phyloP scores from a whole-genome alignment of 2,113 vertebrate species.

The Micromys minutus region DNA sequence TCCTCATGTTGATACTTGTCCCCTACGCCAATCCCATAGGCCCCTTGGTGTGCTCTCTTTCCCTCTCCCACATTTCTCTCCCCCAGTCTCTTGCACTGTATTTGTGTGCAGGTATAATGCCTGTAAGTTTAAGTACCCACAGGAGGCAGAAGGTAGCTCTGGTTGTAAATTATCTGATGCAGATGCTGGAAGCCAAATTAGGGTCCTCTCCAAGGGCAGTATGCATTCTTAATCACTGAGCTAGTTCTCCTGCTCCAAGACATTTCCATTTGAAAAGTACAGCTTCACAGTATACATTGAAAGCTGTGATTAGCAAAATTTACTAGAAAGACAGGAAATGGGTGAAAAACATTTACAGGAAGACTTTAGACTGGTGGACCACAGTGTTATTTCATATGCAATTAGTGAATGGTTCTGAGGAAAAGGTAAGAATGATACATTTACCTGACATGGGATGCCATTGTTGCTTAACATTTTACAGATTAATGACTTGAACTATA shows the following conservation, averaged over 20 bases:
- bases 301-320: background rate
- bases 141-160: background rate
- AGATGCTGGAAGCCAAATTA: background rate
- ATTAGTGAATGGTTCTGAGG: background rate
- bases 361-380: background rate
- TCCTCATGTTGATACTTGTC: background rate
- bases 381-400: background rate
- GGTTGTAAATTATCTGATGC: background rate
- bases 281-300: background rate
- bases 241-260: background rate
- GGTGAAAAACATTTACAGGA: background rate
- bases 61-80: background rate
- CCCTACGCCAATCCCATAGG: accelerated
- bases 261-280: background rate
- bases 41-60: background rate
- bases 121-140: background rate
- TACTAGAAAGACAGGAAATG: background rate
- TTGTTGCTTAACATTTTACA: background rate
- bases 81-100: background rate
- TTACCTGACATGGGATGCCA: background rate
- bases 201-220: background rate
- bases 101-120: background rate
- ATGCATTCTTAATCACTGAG: no score
- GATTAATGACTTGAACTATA: background rate
- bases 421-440: background rate